phyloP scores from a whole-genome alignment of 2,113 vertebrate genomes.

The Carollia perspicillata region DNA sequence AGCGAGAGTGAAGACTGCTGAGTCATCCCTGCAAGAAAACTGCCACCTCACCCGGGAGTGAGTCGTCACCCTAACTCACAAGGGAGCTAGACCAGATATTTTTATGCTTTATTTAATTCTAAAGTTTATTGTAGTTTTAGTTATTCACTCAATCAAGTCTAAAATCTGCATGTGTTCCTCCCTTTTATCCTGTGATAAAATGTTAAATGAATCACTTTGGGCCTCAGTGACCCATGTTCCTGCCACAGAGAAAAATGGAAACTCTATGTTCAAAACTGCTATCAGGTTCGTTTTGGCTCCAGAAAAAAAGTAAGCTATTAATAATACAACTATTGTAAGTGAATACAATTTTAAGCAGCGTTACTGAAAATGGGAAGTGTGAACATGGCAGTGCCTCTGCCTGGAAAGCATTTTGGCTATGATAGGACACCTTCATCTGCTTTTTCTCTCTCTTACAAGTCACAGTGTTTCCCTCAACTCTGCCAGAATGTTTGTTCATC shows the following conservation, averaged over 20 bases:
- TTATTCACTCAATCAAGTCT: background rate
- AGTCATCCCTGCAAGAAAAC: background rate
- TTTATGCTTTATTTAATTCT: background rate
- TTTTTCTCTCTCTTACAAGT: background rate
- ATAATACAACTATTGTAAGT: background rate
- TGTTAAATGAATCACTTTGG: background rate
- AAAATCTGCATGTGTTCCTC: background rate
- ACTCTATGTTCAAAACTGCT: background rate
- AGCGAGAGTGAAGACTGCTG: background rate
- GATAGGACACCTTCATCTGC: background rate
- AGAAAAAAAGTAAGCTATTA: background rate
- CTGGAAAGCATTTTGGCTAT: background rate
- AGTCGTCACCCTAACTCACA: background rate
- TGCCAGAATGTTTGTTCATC: background rate
- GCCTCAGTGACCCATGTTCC: background rate
- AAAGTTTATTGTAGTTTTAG: background rate
- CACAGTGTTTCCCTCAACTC: background rate
- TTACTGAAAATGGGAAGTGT: background rate
- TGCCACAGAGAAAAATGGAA: constrained; percentile 10
- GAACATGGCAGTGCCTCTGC: background rate
- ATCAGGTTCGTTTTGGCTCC: background rate
- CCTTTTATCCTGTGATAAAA: too few relatives aligned
- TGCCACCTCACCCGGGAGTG: background rate
- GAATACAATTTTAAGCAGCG: background rate
- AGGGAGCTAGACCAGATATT: background rate